Evolutionary conservation across 2,113 vertebrate genomes (phyloP), one percentile per base, ranked within the genome.

Genomic region (Scortum barcoo): DNA sequence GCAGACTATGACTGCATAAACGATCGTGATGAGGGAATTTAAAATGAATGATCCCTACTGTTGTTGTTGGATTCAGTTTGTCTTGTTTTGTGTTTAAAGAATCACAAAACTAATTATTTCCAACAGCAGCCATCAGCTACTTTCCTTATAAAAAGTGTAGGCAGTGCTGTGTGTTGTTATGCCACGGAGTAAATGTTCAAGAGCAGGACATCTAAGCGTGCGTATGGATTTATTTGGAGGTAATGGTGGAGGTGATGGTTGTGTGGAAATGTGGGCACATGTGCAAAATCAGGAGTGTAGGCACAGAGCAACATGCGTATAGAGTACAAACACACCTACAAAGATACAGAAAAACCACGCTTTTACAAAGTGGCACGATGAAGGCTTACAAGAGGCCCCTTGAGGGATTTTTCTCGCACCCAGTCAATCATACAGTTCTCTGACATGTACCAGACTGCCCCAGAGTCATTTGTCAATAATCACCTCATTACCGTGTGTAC

Each of bases 391-490:
- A 24, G 20, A 46, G 26, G 74, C 19, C 36, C 42, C 19, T 44
- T 1, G 0, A 63, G 58, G 14, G 11, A 28, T 65, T 48, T 48
- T 57, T 48, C 33, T 51, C 38, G 20, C 61, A 68, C 33, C 7
- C 19, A 42, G 44, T 67, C 16, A 38, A 73, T 73, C 75, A 68
- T 38, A 16, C 38, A 51, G 6, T 33, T 48, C 62, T 42, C 22
- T 60, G 50, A 70, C 72, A 8, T 22, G 50, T 33, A 28, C 48
- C 56, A 70, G 60, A 44, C 38, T 38, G 54, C 76, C 48, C 33
- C n/a, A 44, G 44, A 54, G 71, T 50, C 51, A 80, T 76, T 72
- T 50, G 53, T 61, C 74, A 63, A 16, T 58, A 66, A 53, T 61
- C 54, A 80, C 68, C 66, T 66, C 58, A 26, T 65, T 75, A 83